Evolutionary conservation across 2,113 vertebrate genomes (phyloP).

Genomic region (Entosphenus tridentatus): DNA sequence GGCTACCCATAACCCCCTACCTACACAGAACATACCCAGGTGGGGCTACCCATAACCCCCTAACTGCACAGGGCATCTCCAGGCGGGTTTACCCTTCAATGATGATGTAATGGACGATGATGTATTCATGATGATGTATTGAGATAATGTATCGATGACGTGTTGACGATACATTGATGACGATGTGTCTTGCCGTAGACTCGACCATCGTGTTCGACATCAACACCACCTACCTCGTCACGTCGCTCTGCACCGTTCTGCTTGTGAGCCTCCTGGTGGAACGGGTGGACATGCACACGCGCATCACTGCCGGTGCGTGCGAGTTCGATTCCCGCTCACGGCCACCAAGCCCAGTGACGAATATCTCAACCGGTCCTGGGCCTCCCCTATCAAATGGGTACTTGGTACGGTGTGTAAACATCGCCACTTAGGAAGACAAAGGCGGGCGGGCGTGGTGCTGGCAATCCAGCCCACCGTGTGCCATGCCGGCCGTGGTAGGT

Average conservation of each 20-base stretch:
- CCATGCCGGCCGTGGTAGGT: too few species aligned
- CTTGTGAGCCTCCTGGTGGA: constrained; percentile 82
- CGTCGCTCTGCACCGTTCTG: constrained; percentile 63
- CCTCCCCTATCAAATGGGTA: too few species aligned
- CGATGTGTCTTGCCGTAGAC: constrained; percentile 24
- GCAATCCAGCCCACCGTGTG: too few species aligned
- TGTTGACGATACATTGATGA: not conserved
- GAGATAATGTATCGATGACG: not conserved
- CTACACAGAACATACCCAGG: constrained; percentile 83
- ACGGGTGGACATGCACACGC: constrained; percentile 61
- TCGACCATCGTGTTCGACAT: constrained; percentile 90
- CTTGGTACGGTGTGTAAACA: too few species aligned
- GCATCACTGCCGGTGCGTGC: constrained; percentile 59
- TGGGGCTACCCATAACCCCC: constrained; percentile 14
- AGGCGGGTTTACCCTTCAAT: not conserved
- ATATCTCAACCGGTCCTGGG: too few species aligned
- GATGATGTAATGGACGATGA: not conserved
- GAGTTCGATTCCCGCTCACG: too few species aligned
- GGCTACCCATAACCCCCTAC: constrained; percentile 18
- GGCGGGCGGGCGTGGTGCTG: too few species aligned
- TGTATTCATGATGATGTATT: not conserved
- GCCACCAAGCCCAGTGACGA: too few species aligned
- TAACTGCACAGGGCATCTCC: constrained; percentile 71
- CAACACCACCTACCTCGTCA: constrained; percentile 86
- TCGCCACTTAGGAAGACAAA: too few species aligned